These are phyloP conservation scores for Conus betulinus DNA, from an alignment of 1,140 invertebrate genomes.

Conservation along the genomic window DNA sequence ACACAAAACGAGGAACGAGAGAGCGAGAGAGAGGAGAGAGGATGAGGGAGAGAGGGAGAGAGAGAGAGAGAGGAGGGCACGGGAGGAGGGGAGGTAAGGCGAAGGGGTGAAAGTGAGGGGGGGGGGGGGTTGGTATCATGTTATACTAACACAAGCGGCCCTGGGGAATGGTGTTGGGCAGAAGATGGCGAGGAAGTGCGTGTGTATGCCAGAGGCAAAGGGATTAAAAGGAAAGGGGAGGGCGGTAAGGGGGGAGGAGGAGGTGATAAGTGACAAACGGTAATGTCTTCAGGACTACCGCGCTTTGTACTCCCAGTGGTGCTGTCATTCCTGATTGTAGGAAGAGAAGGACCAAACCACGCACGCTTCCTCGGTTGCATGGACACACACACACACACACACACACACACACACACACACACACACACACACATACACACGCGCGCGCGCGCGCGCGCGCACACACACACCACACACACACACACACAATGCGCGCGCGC, in stretches of 20 bases:
- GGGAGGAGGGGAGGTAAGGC: background rate
- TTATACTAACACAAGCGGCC: background rate
- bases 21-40: background rate
- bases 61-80: background rate
- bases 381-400: background rate
- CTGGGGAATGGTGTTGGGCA: background rate
- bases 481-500: no score
- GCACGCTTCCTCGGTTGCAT: no score
- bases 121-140: no score
- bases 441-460: no score
- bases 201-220: background rate
- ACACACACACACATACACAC: no score
- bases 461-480: no score
- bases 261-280: background rate
- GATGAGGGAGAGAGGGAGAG: background rate
- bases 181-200: background rate
- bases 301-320: no score
- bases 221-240: background rate
- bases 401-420: background rate
- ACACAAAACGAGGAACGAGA: background rate
- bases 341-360: no score
- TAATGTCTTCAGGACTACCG: no score
- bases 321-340: no score
- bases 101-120: background rate
- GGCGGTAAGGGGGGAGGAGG: background rate